These are phyloP conservation scores for Chionoecetes opilio DNA, from an alignment of 1,140 invertebrate species.

Conservation along the genomic window DNA sequence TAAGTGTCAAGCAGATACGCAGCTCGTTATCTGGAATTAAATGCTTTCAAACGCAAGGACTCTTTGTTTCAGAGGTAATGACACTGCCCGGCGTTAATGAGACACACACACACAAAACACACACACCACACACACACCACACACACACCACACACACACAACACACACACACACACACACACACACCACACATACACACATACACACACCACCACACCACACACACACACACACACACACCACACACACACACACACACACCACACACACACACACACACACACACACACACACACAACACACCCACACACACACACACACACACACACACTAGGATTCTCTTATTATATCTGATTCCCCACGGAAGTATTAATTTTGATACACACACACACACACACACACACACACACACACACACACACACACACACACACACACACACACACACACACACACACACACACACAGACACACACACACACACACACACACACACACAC, in stretches of 20 bases:
- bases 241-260: slow-evolving; percentile 50
- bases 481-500: slow-evolving; percentile 58
- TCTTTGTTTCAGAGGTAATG: too few species aligned
- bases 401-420: slow-evolving; percentile 39
- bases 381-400: not conserved
- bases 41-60: too few species aligned
- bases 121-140: slow-evolving; percentile 60
- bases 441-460: slow-evolving; percentile 42
- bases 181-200: too few species aligned
- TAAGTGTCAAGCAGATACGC: too few species aligned
- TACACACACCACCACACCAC: slow-evolving; percentile 37
- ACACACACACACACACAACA: too few species aligned
- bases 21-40: too few species aligned
- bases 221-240: slow-evolving; percentile 57
- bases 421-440: slow-evolving; percentile 45
- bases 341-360: not conserved
- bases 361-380: not conserved
- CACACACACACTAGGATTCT: not conserved
- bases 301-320: not conserved
- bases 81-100: too few species aligned
- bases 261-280: too few species aligned
- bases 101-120: slow-evolving; percentile 51
- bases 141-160: too few species aligned
- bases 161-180: too few species aligned
- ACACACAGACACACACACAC: slow-evolving; percentile 57